phyloP scores from a whole-genome alignment of 1,140 invertebrate species.

The Aphelinus certus region DNA sequence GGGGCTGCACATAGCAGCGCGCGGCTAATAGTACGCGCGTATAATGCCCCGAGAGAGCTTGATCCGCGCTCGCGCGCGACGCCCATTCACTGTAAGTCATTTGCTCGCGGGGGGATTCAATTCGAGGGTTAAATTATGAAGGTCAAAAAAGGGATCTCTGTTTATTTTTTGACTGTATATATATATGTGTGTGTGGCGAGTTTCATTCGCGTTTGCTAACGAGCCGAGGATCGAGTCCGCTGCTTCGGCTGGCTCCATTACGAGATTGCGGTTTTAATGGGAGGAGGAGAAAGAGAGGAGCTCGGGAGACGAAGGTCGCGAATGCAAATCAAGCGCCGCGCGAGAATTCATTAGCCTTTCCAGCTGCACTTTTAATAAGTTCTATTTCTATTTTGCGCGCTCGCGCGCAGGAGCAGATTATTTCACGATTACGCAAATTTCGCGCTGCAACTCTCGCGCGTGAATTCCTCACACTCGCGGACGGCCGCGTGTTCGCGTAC shows the following conservation, averaged over 20 bases:
- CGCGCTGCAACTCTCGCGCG: too few relatives aligned
- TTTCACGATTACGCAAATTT: too few relatives aligned
- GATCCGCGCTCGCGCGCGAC: neutral
- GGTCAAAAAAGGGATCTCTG: neutral
- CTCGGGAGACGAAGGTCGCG: constrained; percentile 10
- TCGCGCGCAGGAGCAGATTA: too few relatives aligned
- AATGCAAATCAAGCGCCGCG: constrained; percentile 18
- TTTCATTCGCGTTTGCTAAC: constrained; percentile 26
- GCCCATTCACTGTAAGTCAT: too few relatives aligned
- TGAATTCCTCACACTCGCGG: too few relatives aligned
- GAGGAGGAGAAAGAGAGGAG: neutral
- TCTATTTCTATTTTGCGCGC: neutral
- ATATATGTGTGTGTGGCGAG: too few relatives aligned
- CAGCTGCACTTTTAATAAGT: constrained; percentile 23
- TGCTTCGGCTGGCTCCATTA: constrained; percentile 3
- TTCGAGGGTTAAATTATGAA: neutral
- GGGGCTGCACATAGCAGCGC: neutral
- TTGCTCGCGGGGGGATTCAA: neutral
- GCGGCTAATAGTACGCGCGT: neutral
- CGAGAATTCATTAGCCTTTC: constrained; percentile 20
- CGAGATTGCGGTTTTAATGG: constrained; percentile 23
- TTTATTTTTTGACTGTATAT: neutral
- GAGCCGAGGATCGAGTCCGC: neutral
- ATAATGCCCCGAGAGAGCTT: neutral
- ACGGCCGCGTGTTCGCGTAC: too few relatives aligned